Percentiles rank a stretch among this genome's conserved stretches.
These are phyloP conservation scores for Lycaon pictus DNA, from an alignment of 2,113 vertebrate genomes.

Conservation along the genomic window DNA sequence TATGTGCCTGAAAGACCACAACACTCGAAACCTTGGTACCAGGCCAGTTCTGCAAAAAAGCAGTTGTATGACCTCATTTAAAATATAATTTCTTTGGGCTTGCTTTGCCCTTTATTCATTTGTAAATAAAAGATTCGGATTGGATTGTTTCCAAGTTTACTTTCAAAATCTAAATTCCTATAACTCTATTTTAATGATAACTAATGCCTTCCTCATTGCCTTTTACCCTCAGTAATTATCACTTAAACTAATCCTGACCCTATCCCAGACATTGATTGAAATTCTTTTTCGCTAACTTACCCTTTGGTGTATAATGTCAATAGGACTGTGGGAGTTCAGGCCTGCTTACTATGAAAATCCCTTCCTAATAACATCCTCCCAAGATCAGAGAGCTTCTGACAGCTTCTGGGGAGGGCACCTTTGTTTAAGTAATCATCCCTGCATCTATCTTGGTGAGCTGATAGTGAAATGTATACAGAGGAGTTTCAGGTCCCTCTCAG, in stretches of 20 bases:
- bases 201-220: neutral
- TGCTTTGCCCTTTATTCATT: neutral
- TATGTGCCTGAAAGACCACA: neutral
- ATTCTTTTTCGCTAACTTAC: neutral
- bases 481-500: neutral
- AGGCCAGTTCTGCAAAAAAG: neutral
- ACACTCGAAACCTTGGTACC: neutral
- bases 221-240: neutral
- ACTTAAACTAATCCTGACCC: neutral
- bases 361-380: neutral
- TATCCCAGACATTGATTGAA: neutral
- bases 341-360: neutral
- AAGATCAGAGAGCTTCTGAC: neutral
- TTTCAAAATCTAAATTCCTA: neutral
- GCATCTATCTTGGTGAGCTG: neutral
- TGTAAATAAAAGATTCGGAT: neutral
- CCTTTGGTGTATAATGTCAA: neutral
- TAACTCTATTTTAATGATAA: neutral
- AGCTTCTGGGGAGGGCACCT: neutral
- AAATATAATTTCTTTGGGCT: neutral
- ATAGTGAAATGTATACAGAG: neutral
- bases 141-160: slow-evolving; percentile 24
- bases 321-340: neutral
- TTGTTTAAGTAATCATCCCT: neutral
- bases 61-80: neutral